These are phyloP conservation scores for Cybosia mesomella DNA, from an alignment of 2,888 invertebrate genomes.

Conservation along the genomic window DNA sequence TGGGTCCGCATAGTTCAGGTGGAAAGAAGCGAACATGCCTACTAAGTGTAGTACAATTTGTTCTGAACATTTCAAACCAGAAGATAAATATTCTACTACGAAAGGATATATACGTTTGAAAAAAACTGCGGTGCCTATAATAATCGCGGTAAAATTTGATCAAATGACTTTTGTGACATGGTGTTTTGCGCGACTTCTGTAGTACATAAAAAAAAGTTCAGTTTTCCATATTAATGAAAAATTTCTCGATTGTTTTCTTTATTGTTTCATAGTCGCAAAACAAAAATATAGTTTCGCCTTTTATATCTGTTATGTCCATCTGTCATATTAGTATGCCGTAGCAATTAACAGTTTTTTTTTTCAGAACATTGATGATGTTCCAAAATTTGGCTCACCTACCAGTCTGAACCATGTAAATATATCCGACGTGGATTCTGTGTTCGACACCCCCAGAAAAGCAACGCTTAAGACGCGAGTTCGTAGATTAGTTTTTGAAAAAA, in stretches of 20 bases:
- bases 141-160: too few relatives aligned
- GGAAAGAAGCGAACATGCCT: too few relatives aligned
- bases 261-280: constrained; percentile 6
- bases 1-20: too few relatives aligned
- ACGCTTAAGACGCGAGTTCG: constrained; percentile 17
- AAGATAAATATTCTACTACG: too few relatives aligned
- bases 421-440: constrained; percentile 18
- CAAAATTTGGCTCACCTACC: not conserved
- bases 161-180: too few relatives aligned
- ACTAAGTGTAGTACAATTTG: too few relatives aligned
- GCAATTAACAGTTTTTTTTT: constrained; percentile 2
- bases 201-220: too few relatives aligned
- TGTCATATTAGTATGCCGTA: constrained; percentile 5
- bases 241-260: constrained; percentile 2
- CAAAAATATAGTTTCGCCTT: constrained; percentile 2
- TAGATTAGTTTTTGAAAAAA: constrained; percentile 16
- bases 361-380: constrained; percentile 7
- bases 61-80: too few relatives aligned
- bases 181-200: too few relatives aligned
- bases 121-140: too few relatives aligned
- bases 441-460: constrained; percentile 19
- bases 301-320: not conserved
- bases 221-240: too few relatives aligned
- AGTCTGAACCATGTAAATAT: constrained; percentile 20
- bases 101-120: too few relatives aligned